Conservation (phyloP, 2,797 vertebrate genomes). For the Bradypus variegatus region DNA sequence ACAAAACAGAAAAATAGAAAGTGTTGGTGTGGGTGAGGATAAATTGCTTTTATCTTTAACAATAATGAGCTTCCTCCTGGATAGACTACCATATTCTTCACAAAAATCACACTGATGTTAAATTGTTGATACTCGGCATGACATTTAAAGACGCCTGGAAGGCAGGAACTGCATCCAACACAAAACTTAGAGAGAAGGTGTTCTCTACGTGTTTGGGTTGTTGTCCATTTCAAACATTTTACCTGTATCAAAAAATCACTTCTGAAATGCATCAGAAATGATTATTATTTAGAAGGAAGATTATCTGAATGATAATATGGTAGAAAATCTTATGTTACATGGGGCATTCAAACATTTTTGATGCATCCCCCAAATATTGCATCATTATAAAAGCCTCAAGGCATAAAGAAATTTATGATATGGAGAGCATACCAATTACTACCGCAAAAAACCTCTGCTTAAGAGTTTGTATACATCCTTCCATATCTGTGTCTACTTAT, state of each 20-base stretch:
- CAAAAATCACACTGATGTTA: not conserved
- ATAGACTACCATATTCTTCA: not conserved
- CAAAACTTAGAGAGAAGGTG: not conserved
- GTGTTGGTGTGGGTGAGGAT: too few species aligned
- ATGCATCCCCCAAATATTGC: not conserved
- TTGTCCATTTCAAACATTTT: not conserved
- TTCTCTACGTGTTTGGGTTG: not conserved
- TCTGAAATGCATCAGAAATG: not conserved
- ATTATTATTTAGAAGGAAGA: not conserved
- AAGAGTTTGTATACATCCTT: too few species aligned
- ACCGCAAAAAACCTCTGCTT: not conserved
- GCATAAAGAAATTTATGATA: not conserved
- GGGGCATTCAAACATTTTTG: not conserved
- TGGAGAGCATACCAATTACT: not conserved
- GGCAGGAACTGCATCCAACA: not conserved
- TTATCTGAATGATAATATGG: not conserved
- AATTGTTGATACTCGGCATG: not conserved
- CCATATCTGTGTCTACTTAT: not conserved
- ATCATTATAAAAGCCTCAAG: not conserved
- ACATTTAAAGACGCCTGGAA: not conserved
- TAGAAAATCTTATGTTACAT: not conserved
- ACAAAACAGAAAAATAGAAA: too few species aligned
- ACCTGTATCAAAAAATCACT: not conserved
- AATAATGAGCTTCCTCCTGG: not conserved
- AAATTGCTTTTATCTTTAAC: not conserved